Evolutionary conservation across 1,140 invertebrate species (phyloP), one percentile per base, ranked within the genome.

Genomic region (Eurytemora carolleeae): DNA sequence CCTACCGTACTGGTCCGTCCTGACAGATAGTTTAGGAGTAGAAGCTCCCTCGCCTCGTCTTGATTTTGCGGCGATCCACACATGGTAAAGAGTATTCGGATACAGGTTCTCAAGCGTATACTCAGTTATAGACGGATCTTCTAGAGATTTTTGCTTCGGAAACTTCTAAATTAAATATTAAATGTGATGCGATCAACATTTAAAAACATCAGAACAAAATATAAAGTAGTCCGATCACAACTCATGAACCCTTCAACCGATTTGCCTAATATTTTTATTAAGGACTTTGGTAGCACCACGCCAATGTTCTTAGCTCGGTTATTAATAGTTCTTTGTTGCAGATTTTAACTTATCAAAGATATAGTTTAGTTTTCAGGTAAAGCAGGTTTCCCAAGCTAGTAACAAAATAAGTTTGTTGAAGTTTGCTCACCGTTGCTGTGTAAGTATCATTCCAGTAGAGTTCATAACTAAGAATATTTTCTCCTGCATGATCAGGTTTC

Each of bases 401-500:
- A n/a, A n/a, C n/a, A n/a, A n/a, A n/a, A n/a, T n/a, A n/a, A n/a
- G n/a, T n/a, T n/a, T n/a, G n/a, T n/a, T n/a, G n/a, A n/a, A n/a
- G n/a, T n/a, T n/a, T n/a, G n/a, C 71, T 75, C 71, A 87, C 85
- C 78, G 87, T 86, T 12, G 86, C 85, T 20, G 60, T 57, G 68
- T 88, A 92, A 21, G 91, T 94, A 70, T 96, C 91, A 74, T 96
- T 96, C 86, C 88, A 96, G 69, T 95, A 96, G 1, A 98, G 76
- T 75, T 93, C 89, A 75, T 96, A 97, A 68, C 86, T 87, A 53
- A 89, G 80, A 70, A 96, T 92, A 72, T 84, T 88, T 71, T 93
- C 88, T 58, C 85, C 84, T 59, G 86, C 84, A 76, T 92, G 87
- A 65, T 82, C 78, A 17, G 93, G 92, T 69, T 84, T 82, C 58